These are phyloP conservation scores for Nannospalax galili DNA, from an alignment of 2,113 vertebrate species.

Conservation along the genomic window DNA sequence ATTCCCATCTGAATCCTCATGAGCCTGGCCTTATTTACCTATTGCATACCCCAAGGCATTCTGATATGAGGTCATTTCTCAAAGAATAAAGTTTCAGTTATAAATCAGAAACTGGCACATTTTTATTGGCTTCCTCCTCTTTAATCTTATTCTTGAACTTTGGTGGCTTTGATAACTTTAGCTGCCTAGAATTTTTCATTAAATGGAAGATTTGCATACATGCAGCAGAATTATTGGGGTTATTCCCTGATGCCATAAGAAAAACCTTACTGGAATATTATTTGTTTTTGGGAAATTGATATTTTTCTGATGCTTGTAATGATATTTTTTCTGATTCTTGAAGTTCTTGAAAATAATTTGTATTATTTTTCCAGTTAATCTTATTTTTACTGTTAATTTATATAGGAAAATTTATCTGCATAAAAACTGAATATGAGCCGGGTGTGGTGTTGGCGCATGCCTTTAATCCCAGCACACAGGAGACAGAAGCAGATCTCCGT, in stretches of 20 bases:
- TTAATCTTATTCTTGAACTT: neutral
- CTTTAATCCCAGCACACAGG: too few relatives aligned
- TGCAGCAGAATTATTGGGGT: neutral
- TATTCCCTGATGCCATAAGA: neutral
- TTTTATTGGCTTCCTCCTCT: neutral
- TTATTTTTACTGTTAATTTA: conserved; percentile 28
- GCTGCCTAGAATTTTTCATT: neutral
- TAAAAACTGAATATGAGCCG: too few relatives aligned
- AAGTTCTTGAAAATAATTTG: neutral
- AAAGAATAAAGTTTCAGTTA: neutral
- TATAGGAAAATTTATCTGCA: neutral
- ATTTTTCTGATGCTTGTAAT: neutral
- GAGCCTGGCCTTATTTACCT: too few relatives aligned
- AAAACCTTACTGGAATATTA: neutral
- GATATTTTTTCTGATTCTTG: conserved; percentile 9
- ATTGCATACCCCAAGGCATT: too few relatives aligned
- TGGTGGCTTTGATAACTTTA: neutral
- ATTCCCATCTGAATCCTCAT: too few relatives aligned
- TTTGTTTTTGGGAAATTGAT: neutral
- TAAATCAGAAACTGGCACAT: neutral
- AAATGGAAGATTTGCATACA: neutral
- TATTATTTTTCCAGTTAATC: conserved; percentile 9
- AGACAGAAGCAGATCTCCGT: too few relatives aligned
- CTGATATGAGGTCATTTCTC: too few relatives aligned
- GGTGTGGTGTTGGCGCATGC: too few relatives aligned